Evolutionary conservation across 2,797 vertebrate genomes (phyloP), one percentile per base, ranked within the genome.

Genomic region (Toxotes lorentzi): DNA sequence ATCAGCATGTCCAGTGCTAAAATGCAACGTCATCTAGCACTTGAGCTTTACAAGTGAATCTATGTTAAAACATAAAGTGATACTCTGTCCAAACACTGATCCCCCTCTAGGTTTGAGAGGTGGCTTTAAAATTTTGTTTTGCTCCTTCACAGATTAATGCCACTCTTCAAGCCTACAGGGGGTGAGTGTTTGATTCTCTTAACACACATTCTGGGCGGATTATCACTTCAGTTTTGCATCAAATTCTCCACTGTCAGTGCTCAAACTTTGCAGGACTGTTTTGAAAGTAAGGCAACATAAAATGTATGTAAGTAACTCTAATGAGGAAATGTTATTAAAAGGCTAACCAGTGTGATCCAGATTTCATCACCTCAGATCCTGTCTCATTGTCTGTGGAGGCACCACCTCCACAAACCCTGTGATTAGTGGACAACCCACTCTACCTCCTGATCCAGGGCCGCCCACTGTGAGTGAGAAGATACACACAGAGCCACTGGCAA

Each of bases 371-470:
- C 32, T 12, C 70, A n/a, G 43, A 30, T 53, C 1, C 10, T 12
- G 41, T 27, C 23, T 40, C 57, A 60, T 57, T 70, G 43, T 59
- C 34, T 66, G 48, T 24, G 11, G 32, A 38, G 64, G 16, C 23
- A 2, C 47, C 63, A 51, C 32, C 47, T n/a, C n/a, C n/a, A n/a
- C n/a, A n/a, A 51, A 17, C 30, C 45, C 67, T 24, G 56, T 14
- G 38, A 53, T 54, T 67, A 27, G 35, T 4, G 35, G 35, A 40
- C 13, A 27, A 67, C 35, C 35, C 30, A 32, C 30, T 24, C n/a
- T 35, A 23, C 53, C 41, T 58, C 53, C 27, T 69, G 53, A 70
- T 10, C 27, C 24, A 47, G 2, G 21, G 67, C 27, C 21, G n/a
- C 54, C 30, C 32, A 47, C 8, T 13, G 27, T 13, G 27, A 30